These are phyloP conservation scores for Dascyllus trimaculatus DNA, from an alignment of 2,113 vertebrate genomes.

Conservation along the genomic window DNA sequence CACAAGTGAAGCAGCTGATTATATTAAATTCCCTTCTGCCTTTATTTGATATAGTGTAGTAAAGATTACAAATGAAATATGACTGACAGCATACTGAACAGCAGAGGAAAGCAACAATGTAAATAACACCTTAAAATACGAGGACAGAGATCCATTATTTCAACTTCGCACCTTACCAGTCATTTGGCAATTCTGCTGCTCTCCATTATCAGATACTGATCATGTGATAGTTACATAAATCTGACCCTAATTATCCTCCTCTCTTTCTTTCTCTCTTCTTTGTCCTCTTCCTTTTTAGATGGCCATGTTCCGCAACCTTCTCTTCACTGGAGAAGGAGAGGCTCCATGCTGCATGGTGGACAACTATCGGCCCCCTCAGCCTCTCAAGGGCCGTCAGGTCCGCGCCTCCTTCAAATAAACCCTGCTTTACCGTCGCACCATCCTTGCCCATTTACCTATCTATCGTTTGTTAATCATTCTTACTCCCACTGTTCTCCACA, in stretches of 20 bases:
- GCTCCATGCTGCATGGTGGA: constrained; percentile 87
- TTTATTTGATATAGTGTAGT: too few relatives aligned
- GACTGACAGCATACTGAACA: too few relatives aligned
- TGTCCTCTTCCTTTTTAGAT: constrained; percentile 82
- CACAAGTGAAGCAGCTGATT: too few relatives aligned
- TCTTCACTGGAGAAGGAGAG: constrained; percentile 88
- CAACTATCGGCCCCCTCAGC: constrained; percentile 94
- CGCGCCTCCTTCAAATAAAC: constrained; percentile 85
- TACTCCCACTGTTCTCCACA: not conserved
- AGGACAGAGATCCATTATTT: too few relatives aligned
- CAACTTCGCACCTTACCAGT: too few relatives aligned
- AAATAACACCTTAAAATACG: too few relatives aligned
- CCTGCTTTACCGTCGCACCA: not conserved
- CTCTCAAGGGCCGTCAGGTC: constrained; percentile 89
- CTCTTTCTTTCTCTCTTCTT: not conserved
- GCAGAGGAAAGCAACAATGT: too few relatives aligned
- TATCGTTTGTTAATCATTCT: not conserved
- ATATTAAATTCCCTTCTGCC: too few relatives aligned
- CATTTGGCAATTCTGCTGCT: too few relatives aligned
- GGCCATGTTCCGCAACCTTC: constrained; percentile 87
- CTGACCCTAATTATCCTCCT: not conserved
- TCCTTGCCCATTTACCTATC: not conserved
- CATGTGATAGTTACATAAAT: not conserved
- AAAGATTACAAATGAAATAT: too few relatives aligned
- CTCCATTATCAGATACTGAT: too few relatives aligned